These are phyloP conservation scores for Poeciliopsis retropinna DNA, from an alignment of 2,113 vertebrate species.

Conservation along the genomic window DNA sequence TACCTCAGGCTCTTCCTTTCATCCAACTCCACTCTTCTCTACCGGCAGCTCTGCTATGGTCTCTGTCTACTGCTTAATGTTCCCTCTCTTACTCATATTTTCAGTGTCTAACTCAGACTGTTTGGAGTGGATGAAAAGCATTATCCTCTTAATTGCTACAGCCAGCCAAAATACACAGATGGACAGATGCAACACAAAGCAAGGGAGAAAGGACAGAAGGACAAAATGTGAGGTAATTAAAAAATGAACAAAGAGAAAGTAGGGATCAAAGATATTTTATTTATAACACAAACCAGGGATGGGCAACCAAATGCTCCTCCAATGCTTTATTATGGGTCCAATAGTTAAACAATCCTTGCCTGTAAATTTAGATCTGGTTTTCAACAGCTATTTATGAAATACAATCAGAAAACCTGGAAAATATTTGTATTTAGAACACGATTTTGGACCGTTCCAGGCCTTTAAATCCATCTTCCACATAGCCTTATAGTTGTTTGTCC, in stretches of 20 bases:
- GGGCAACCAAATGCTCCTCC: constrained; percentile 1
- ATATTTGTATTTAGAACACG: background rate
- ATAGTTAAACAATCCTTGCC: background rate
- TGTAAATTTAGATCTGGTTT: background rate
- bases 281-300: constrained; percentile 21
- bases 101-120: constrained; percentile 37
- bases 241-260: constrained; percentile 31
- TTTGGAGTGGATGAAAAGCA: constrained; percentile 57
- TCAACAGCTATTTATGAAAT: background rate
- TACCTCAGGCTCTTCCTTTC: constrained; percentile 60
- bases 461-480: background rate
- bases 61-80: constrained; percentile 30
- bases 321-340: background rate
- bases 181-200: constrained; percentile 12
- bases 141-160: constrained; percentile 48
- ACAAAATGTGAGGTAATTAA: constrained; percentile 27
- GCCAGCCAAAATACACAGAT: constrained; percentile 45
- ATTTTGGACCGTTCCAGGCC: background rate
- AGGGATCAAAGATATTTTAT: constrained; percentile 26
- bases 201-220: constrained; percentile 8
- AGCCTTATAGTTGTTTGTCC: background rate
- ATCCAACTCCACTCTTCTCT: constrained; percentile 37
- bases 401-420: background rate
- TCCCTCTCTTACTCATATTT: constrained; percentile 33
- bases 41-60: constrained; percentile 29